A percentile compares a stretch with the other conserved stretches of the same genome.
Conservation (phyloP, 2,113 vertebrate genomes). For the Nipponia nippon region DNA sequence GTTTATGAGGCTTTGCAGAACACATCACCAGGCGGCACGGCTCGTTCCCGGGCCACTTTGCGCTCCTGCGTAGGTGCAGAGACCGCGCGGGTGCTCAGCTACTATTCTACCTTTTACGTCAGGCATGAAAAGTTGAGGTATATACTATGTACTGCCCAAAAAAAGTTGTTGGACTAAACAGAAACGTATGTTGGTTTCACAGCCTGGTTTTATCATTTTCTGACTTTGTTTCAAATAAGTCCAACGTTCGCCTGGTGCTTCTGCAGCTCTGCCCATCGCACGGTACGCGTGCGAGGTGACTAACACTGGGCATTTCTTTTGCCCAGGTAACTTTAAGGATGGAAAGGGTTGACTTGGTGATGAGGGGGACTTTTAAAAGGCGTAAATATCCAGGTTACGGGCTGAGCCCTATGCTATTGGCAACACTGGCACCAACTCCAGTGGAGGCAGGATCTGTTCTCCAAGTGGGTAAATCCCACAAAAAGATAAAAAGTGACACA, state of each 20-base stretch:
- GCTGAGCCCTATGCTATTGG: not conserved
- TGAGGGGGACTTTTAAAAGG: not conserved
- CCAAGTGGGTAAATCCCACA: not conserved
- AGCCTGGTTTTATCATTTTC: not conserved
- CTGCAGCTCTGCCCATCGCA: not conserved
- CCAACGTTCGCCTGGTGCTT: not conserved
- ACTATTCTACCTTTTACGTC: not conserved
- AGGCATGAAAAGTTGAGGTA: not conserved
- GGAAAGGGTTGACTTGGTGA: not conserved
- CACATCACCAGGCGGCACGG: not conserved
- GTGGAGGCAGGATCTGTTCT: not conserved
- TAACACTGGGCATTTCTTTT: not conserved
- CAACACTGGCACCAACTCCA: not conserved
- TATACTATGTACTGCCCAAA: accelerated
- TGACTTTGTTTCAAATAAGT: not conserved
- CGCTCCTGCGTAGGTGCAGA: not conserved
- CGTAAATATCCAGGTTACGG: not conserved
- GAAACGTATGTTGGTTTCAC: not conserved
- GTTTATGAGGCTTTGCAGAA: conserved; percentile 50
- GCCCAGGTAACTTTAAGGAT: not conserved
- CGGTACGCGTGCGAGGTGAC: not conserved
- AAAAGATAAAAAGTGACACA: not conserved
- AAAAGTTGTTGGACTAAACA: not conserved
- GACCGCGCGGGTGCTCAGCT: not conserved
- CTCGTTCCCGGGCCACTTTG: not conserved